phyloP scores from a whole-genome alignment of 2,888 invertebrate species.

The Limnephilus auricula region DNA sequence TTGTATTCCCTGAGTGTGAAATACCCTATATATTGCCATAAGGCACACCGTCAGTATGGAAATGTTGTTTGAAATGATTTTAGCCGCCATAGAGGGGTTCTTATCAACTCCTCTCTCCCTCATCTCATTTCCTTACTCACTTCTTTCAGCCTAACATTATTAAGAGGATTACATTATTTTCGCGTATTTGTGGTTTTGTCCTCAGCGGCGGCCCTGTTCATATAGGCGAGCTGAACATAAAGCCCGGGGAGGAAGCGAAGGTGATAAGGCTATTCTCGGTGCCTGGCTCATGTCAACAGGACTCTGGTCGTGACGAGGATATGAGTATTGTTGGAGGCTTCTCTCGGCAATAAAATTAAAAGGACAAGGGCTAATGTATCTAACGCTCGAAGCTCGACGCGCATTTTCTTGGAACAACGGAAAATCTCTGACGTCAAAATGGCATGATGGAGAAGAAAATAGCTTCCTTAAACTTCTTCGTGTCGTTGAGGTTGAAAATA shows the following conservation, averaged over 20 bases:
- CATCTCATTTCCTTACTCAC: neutral
- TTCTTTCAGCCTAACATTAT: neutral
- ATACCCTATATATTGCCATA: too few relatives aligned
- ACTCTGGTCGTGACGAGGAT: constrained; percentile 57
- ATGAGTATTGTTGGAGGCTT: constrained; percentile 51
- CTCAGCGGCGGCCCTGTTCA: neutral
- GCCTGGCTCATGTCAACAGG: constrained; percentile 56
- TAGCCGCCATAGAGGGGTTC: too few relatives aligned
- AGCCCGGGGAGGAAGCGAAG: constrained; percentile 36
- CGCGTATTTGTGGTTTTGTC: neutral
- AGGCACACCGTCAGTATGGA: too few relatives aligned
- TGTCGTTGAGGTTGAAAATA: neutral
- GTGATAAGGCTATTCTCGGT: constrained; percentile 49
- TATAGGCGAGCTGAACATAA: constrained; percentile 47
- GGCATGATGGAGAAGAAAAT: neutral
- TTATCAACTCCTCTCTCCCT: too few relatives aligned
- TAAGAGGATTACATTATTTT: neutral
- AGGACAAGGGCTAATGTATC: constrained; percentile 23
- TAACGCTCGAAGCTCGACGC: neutral
- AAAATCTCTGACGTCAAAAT: neutral
- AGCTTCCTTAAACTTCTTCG: neutral
- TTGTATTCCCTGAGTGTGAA: too few relatives aligned
- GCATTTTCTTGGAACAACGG: neutral
- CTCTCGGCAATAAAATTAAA: constrained; percentile 34
- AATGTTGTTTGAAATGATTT: too few relatives aligned